Evolutionary conservation across 1,140 invertebrate genomes (phyloP).

Genomic region (Harpegnathos saltator): DNA sequence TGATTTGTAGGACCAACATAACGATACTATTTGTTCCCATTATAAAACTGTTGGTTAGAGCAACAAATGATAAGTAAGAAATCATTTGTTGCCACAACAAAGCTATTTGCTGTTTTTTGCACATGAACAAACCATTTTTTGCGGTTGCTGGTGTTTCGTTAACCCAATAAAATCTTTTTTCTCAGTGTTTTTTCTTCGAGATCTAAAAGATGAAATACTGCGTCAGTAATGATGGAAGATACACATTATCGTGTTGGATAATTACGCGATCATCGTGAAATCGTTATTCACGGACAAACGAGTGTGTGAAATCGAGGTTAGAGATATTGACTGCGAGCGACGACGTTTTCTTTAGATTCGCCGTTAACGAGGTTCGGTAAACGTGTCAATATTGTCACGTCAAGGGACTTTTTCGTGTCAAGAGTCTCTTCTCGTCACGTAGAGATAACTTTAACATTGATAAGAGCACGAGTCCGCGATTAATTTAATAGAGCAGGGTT

Average conservation of each 20-base stretch:
- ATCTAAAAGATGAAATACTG: neutral
- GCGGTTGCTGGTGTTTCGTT: no score
- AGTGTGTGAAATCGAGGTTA: neutral
- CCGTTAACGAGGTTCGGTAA: neutral
- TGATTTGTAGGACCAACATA: no score
- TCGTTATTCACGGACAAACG: neutral
- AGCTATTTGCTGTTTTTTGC: no score
- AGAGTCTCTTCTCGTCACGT: neutral
- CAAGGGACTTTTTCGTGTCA: neutral
- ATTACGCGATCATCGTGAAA: conserved; percentile 4
- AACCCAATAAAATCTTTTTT: no score
- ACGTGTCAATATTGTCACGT: conserved; percentile 11
- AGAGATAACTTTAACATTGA: conserved; percentile 19
- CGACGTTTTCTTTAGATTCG: conserved; percentile 18
- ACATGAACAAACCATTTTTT: no score
- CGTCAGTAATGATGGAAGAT: neutral
- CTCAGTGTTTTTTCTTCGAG: no score
- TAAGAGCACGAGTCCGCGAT: neutral
- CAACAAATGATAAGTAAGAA: no score
- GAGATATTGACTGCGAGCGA: conserved; percentile 20
- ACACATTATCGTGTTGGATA: neutral
- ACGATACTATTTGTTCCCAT: no score
- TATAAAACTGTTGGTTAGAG: no score
- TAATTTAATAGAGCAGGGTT: neutral
- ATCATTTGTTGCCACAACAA: no score